Conservation (phyloP, 2,113 vertebrate species). For the Labeo catla region DNA sequence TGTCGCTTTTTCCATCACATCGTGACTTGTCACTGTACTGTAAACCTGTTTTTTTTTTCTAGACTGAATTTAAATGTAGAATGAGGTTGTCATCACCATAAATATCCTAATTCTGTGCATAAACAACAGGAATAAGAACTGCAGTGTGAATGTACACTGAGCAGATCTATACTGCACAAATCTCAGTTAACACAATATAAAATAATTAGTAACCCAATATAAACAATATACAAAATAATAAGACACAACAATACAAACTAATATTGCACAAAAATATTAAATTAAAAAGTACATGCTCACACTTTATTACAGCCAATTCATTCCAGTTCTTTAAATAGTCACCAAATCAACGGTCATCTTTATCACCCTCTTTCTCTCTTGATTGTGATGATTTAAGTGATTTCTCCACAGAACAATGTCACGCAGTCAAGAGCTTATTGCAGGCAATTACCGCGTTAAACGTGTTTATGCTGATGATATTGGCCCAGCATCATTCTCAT, state of each 20-base stretch:
- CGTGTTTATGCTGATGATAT: conserved; percentile 54
- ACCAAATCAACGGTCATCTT: neutral
- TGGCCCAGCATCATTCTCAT: conserved; percentile 51
- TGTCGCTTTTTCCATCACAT: neutral
- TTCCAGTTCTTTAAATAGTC: neutral
- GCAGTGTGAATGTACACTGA: neutral
- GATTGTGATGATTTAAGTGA: conserved; percentile 46
- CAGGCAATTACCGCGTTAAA: conserved; percentile 53
- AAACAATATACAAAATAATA: neutral
- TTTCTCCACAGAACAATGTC: conserved; percentile 40
- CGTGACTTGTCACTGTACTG: neutral
- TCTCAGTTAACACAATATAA: neutral
- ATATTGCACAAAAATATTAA: too few relatives aligned
- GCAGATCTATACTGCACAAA: neutral
- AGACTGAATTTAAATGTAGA: neutral
- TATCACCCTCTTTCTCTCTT: neutral
- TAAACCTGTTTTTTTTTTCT: neutral
- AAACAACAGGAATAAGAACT: neutral
- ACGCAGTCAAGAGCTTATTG: conserved; percentile 44
- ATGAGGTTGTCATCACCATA: neutral
- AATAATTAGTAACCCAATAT: neutral
- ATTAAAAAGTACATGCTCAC: too few relatives aligned
- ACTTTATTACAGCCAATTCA: neutral
- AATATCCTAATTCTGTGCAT: neutral
- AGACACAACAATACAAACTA: neutral